These are phyloP conservation scores for Yoshiicerus persimilis DNA, from an alignment of 1,140 invertebrate genomes.

Conservation along the genomic window DNA sequence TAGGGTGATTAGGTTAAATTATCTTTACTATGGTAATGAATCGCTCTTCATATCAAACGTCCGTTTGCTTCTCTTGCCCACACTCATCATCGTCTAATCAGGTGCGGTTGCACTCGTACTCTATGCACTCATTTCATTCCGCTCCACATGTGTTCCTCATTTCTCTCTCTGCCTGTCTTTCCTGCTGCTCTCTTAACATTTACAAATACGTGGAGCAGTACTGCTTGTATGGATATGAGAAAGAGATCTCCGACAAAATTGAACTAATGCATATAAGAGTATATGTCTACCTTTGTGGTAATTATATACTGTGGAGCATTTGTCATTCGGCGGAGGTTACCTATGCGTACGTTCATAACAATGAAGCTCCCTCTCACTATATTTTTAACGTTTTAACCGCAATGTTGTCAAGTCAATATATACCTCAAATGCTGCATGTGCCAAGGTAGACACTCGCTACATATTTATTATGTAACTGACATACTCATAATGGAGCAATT, in stretches of 20 bases:
- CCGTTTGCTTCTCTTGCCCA: conserved; percentile 9
- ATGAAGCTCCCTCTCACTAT: background rate
- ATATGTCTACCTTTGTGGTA: no score
- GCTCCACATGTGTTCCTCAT: conserved; percentile 35
- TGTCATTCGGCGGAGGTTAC: background rate
- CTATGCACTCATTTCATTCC: background rate
- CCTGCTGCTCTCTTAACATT: background rate
- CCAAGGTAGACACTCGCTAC: background rate
- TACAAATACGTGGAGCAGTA: background rate
- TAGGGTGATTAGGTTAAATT: conserved; percentile 41
- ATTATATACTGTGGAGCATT: no score
- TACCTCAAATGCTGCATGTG: background rate
- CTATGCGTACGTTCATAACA: background rate
- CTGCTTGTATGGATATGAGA: background rate
- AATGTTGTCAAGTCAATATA: background rate
- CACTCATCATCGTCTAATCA: conserved; percentile 14
- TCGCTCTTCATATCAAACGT: conserved; percentile 41
- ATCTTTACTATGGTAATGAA: conserved; percentile 41
- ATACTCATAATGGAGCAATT: background rate
- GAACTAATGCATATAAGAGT: no score
- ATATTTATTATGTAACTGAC: background rate
- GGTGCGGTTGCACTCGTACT: conserved; percentile 14
- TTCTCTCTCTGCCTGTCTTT: background rate
- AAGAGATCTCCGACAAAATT: no score
- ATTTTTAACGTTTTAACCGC: background rate